Base-by-base conservation (phyloP, 2,113 vertebrate genomes). In the Lates calcarifer region DNA sequence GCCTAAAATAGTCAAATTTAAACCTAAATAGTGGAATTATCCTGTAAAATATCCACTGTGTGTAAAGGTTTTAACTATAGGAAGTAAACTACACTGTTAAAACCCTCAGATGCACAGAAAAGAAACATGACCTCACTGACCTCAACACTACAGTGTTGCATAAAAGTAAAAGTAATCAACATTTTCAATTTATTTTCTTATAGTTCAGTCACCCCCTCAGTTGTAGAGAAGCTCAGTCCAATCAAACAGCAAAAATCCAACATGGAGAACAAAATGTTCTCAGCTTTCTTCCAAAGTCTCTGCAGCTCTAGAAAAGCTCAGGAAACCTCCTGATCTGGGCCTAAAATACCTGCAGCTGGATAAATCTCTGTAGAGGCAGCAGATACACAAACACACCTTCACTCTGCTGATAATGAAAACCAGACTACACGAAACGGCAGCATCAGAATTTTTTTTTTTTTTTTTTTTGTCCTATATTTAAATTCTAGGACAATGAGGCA, bases 401-500 rank as follows among this genome's bases (percentile, higher is more conserved):
- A 58, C 33, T 41, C 29, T 15, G 4, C 11, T 35, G 31, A 0
- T n/a, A 15, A 53, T 3, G 2, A 72, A 24, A 64, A 3, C 5
- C 24, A 31, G 10, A 26, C 14, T 13, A 10, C 43, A 29, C 29
- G 2, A 39, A 35, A 60, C 49, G 29, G 35, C 33, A 47, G 43
- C 29, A 26, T 61, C 69, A 55, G 20, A 24, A 14, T 6, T 3
- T 12, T 43, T 63, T 43, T 33, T 13, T n/a, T 60, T 55, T 6
- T 3, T 12, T 43, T 63, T 43, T 33, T 13, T n/a, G 63, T 55
- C 83, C 81, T 77, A 82, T 15, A 74, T 84, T 69, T 85, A 60
- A 64, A 68, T 88, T 89, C 74, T 87, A 67, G 90, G 86, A 84
- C 87, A 60, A 55, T 3, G 83, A 82, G 60, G 35, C 70, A 55